Evolutionary conservation across 2,888 invertebrate genomes (phyloP).

Genomic region (Pseudococcus jackbeardsleyi): DNA sequence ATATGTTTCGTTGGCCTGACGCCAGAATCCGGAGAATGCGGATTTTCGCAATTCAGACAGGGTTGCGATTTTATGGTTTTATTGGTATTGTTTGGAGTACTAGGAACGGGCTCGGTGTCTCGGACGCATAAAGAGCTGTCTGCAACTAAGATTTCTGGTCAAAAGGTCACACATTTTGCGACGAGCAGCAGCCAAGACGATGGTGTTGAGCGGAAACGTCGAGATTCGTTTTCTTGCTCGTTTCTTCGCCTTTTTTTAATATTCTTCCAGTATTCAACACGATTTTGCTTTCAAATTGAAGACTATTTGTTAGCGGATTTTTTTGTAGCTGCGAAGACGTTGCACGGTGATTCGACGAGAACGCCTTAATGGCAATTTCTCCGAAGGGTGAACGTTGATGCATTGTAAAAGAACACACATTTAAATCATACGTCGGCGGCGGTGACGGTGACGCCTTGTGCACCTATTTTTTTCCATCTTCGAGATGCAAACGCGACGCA

Average conservation of each 20-base stretch:
- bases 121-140: neutral
- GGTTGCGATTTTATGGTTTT: constrained; percentile 34
- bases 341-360: constrained; percentile 22
- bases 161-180: constrained; percentile 3
- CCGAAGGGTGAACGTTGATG: constrained; percentile 54
- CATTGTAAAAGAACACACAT: constrained; percentile 39
- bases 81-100: neutral
- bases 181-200: neutral
- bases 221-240: constrained; percentile 5
- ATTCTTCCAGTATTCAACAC: constrained; percentile 26
- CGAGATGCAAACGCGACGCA: constrained; percentile 7
- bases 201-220: neutral
- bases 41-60: constrained; percentile 48
- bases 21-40: neutral
- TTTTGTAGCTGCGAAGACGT: neutral
- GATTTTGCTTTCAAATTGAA: constrained; percentile 54
- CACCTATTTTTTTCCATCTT: constrained; percentile 11
- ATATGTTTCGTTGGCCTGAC: neutral
- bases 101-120: neutral
- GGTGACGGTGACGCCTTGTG: neutral
- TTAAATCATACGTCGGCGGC: constrained; percentile 22
- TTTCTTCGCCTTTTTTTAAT: constrained; percentile 15
- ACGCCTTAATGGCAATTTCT: constrained; percentile 51
- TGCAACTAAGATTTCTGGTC: neutral
- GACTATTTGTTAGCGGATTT: constrained; percentile 46